Conservation (phyloP, 2,888 invertebrate species). For the Tineola bisselliella region DNA sequence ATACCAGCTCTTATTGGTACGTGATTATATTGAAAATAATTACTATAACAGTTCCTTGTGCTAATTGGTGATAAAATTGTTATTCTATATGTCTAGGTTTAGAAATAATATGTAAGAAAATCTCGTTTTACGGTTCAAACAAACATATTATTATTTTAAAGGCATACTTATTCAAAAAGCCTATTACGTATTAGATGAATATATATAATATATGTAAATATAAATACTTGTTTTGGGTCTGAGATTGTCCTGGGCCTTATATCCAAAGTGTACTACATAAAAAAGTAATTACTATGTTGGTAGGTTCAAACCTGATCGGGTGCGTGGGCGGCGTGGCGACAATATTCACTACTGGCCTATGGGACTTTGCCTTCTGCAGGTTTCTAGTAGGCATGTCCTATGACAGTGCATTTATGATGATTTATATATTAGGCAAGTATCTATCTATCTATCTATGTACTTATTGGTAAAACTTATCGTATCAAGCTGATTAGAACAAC, state of each 20-base stretch:
- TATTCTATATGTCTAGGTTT: not conserved
- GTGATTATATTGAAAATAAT: conserved; percentile 16
- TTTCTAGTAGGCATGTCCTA: conserved; percentile 87
- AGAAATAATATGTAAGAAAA: too few species aligned
- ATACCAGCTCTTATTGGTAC: conserved; percentile 57
- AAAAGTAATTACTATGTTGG: conserved; percentile 16
- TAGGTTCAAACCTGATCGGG: conserved; percentile 76
- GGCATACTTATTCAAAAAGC: too few species aligned
- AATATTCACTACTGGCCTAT: conserved; percentile 74
- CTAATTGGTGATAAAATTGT: not conserved
- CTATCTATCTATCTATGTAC: too few species aligned
- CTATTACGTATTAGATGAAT: too few species aligned
- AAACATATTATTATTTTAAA: too few species aligned
- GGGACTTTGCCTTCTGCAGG: conserved; percentile 79
- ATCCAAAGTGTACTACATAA: too few species aligned
- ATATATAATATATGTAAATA: too few species aligned
- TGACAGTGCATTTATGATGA: conserved; percentile 89
- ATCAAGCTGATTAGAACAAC: too few species aligned
- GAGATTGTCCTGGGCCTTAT: too few species aligned
- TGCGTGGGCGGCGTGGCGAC: conserved; percentile 75
- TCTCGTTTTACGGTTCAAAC: too few species aligned
- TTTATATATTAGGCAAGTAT: conserved; percentile 86
- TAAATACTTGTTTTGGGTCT: too few species aligned
- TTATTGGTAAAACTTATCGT: too few species aligned
- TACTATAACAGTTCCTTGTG: not conserved